phyloP scores from a whole-genome alignment of 2,888 invertebrate genomes.

The Drosophila sordidula region DNA sequence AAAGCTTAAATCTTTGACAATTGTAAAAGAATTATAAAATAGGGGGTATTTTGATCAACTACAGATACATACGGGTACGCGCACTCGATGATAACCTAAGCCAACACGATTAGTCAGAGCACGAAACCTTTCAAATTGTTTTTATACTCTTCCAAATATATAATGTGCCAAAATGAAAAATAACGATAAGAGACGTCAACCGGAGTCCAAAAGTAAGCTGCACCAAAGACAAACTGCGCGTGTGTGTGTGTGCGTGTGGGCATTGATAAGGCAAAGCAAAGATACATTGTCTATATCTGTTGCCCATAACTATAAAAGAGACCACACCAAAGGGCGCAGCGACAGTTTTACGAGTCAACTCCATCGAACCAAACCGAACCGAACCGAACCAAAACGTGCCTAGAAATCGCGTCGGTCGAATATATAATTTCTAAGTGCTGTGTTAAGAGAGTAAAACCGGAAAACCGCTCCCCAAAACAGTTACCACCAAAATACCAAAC shows the following conservation, averaged over 20 bases:
- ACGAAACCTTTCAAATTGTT: conserved; percentile 2
- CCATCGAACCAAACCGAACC: conserved; percentile 51
- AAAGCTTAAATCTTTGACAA: conserved; percentile 12
- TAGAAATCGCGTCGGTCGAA: conserved; percentile 11
- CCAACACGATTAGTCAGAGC: conserved; percentile 39
- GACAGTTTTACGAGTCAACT: conserved; percentile 59
- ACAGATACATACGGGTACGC: conserved; percentile 2
- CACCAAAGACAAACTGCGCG: conserved; percentile 19
- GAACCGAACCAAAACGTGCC: conserved; percentile 13
- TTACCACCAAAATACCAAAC: background rate
- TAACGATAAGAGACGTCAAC: conserved; percentile 48
- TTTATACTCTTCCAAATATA: background rate
- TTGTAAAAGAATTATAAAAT: background rate
- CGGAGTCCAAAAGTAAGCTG: conserved; percentile 41
- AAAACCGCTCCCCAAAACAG: background rate
- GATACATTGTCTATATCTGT: conserved; percentile 25
- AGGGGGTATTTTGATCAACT: conserved; percentile 29
- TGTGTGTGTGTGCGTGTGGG: background rate
- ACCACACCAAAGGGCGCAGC: conserved; percentile 34
- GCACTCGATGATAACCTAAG: conserved; percentile 30
- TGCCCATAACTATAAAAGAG: conserved; percentile 59
- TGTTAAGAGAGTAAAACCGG: conserved; percentile 10
- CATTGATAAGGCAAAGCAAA: conserved; percentile 35
- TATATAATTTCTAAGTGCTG: conserved; percentile 11
- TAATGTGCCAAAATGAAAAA: conserved; percentile 22